phyloP scores from a whole-genome alignment of 2,113 vertebrate genomes.

The Etheostoma cragini region DNA sequence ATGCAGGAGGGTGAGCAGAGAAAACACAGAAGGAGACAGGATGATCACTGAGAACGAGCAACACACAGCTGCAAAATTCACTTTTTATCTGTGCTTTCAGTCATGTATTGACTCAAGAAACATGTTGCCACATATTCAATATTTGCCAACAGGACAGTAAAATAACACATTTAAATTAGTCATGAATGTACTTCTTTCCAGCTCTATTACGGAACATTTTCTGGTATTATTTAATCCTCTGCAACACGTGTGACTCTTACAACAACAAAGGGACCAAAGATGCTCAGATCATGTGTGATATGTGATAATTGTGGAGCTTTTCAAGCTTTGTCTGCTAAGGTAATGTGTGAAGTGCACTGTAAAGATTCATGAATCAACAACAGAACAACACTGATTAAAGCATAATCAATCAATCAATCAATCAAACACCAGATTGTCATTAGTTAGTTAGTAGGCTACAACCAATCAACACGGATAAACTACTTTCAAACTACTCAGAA shows the following conservation, averaged over 20 bases:
- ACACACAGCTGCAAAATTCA: neutral
- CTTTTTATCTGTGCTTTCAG: neutral
- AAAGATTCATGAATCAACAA: slow-evolving; percentile 15
- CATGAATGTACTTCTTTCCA: neutral
- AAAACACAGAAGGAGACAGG: slow-evolving; percentile 45
- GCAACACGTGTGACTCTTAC: neutral
- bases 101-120: neutral
- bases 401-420: slow-evolving; percentile 14
- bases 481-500: neutral
- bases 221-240: slow-evolving; percentile 4
- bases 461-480: neutral
- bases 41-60: neutral
- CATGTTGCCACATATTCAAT: neutral
- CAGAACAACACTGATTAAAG: slow-evolving; percentile 39
- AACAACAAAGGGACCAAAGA: slow-evolving; percentile 9
- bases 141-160: neutral
- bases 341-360: slow-evolving; percentile 49
- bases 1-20: slow-evolving; percentile 38
- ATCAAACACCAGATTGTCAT: slow-evolving; percentile 2
- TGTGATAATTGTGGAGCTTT: neutral
- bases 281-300: slow-evolving; percentile 12
- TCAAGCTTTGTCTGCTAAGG: slow-evolving; percentile 5
- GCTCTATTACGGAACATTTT: neutral
- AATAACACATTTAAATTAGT: neutral
- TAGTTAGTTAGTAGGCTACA: neutral